Percentiles rank a stretch among this genome's conserved stretches.
These are phyloP conservation scores for Lerema accius DNA, from an alignment of 1,140 invertebrate species.

Conservation along the genomic window DNA sequence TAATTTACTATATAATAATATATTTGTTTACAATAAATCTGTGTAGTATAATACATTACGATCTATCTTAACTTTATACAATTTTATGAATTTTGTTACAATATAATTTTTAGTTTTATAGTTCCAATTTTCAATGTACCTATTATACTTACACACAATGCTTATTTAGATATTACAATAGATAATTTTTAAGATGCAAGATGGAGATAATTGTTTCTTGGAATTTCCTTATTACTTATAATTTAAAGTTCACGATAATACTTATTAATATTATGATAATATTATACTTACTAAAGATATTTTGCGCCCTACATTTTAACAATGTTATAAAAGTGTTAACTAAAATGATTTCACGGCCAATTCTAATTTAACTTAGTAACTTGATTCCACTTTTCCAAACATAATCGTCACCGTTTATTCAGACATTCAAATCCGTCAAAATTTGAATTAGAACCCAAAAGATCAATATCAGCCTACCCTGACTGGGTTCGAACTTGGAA, in stretches of 20 bases:
- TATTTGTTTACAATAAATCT: conserved; percentile 69
- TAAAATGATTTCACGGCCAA: too few species aligned
- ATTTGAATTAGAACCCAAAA: too few species aligned
- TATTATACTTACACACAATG: not conserved
- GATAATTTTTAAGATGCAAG: not conserved
- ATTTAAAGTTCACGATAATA: not conserved
- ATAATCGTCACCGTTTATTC: too few species aligned
- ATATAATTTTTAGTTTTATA: conserved; percentile 5
- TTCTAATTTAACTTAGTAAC: too few species aligned
- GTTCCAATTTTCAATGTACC: not conserved
- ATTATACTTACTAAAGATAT: not conserved
- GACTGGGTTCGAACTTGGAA: too few species aligned
- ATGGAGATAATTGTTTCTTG: not conserved
- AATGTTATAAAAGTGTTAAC: not conserved
- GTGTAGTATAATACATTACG: conserved; percentile 62
- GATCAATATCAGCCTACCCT: too few species aligned
- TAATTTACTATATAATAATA: conserved; percentile 62
- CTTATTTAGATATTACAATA: conserved; percentile 1
- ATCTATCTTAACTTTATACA: conserved; percentile 58
- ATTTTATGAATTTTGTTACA: conserved; percentile 20
- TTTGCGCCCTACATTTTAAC: not conserved
- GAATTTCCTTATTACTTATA: not conserved
- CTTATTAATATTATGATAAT: not conserved
- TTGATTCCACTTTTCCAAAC: too few species aligned
- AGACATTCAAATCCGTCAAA: too few species aligned